Evolutionary conservation across 2,888 invertebrate species (phyloP), one percentile per base, ranked within the genome.

Genomic region (Ochropleura leucogaster): DNA sequence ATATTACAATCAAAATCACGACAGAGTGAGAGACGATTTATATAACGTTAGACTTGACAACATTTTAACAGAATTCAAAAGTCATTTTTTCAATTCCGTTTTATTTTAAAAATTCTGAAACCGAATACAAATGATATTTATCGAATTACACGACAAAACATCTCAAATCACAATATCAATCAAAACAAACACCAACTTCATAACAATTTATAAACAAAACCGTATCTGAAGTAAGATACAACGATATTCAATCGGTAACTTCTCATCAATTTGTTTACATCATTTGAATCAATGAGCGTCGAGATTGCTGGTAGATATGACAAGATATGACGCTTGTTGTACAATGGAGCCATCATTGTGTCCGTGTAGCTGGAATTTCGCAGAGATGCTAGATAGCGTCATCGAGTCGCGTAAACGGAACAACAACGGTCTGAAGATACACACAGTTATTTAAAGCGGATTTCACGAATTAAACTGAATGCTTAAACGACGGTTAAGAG

Each of bases 271-370:
- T 87, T 83, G 78, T 82, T 83, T 80, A 82, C 79, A 76, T 82
- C 84, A 87, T 87, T 86, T 85, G 85, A 89, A 88, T 85, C 90
- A 89, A 86, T 89, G 87, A 89, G 79, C 69, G 72, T 77, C 72
- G 80, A 88, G 88, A 89, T 87, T 86, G 85, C 86, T 84, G 75
- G 85, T 80, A 85, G 62, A 62, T 62, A 44, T 62, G 62, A 62
- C 62, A 44, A 89, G 91, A 90, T 92, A 91, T 87, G 89, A 89
- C 88, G 89, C 89, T 90, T 87, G 89, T 86, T 88, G 87, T 87
- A 89, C 91, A 90, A 89, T 88, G 87, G 83, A 72, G 65, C 71
- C 74, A 71, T 84, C 85, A 87, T 89, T 92, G 89, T 90, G 89
- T 85, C 87, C 87, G 83, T 80, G 80, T 81, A 77, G 77, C 75